Evolutionary conservation across 2,113 vertebrate species (phyloP), one percentile per base, ranked within the genome.

Genomic region (Zosterops japonicus): DNA sequence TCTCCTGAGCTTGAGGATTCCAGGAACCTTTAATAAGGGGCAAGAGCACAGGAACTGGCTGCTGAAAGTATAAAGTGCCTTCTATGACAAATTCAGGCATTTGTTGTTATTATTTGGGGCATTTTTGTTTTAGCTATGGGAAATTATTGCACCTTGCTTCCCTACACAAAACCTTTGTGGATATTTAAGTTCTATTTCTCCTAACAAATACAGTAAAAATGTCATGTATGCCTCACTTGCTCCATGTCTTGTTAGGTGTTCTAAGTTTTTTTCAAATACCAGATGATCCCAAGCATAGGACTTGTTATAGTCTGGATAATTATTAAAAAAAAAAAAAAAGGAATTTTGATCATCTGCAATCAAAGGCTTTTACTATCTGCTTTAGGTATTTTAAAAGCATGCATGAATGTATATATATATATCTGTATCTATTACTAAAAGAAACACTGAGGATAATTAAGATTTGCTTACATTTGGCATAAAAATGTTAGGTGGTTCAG

Each of bases 11-110:
- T 50, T 89, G 57, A 94, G 72, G 76, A 88, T 93, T 92, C 49
- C 80, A 93, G 61, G 93, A 90, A 46, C 49, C 28, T 93, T 93
- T 93, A 84, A 71, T 90, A 87, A 84, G 65, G 89, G 82, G 50
- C 55, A 89, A 90, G 82, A 90, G 27, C 65, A 75, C n/a, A 81
- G 80, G 78, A 90, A 53, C 14, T 5, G 10, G 14, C 68, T 89
- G 42, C 44, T 82, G 67, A 90, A 89, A 75, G 16, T 47, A 11
- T 25, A 17, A 77, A 89, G 57, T 88, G 56, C 20, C 7, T 86
- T 80, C 33, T 60, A 12, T 75, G 84, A 55, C 21, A 50, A 68
- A 67, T 46, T 46, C 9, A 10, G 44, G 22, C 31, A 22, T 68
- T 42, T 90, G 28, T 14, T 46, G 3, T 74, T 83, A 20, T 64